Evolutionary conservation across 2,113 vertebrate species (phyloP).

Genomic region (Ophthalmolycus amberensis): DNA sequence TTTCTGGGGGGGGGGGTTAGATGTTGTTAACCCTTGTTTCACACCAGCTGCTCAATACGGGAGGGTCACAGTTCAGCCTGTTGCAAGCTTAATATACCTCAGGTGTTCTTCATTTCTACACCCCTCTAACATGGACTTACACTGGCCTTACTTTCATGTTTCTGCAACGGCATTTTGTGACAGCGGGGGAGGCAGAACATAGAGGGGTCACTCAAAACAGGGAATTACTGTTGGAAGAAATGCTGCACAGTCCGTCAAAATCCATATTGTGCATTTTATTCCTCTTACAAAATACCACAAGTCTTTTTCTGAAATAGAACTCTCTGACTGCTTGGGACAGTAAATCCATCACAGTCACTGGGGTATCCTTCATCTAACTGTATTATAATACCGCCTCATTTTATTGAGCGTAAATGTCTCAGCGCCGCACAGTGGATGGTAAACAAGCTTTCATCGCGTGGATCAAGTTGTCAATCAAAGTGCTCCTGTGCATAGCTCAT

Average conservation of each 20-base stretch:
- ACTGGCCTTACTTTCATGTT: slow-evolving; percentile 50
- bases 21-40: slow-evolving; percentile 85
- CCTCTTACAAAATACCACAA: slow-evolving; percentile 20
- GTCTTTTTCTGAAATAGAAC: slow-evolving; percentile 20
- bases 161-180: slow-evolving; percentile 51
- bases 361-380: slow-evolving; percentile 44
- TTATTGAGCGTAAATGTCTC: slow-evolving; percentile 70
- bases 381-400: slow-evolving; percentile 31
- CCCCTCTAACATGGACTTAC: slow-evolving; percentile 46
- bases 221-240: slow-evolving; percentile 49
- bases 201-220: slow-evolving; percentile 27
- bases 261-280: slow-evolving; percentile 29
- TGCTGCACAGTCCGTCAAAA: slow-evolving; percentile 17
- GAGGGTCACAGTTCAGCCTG: slow-evolving; percentile 80
- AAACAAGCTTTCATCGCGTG: slow-evolving; percentile 68
- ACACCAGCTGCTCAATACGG: slow-evolving; percentile 82
- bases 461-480: slow-evolving; percentile 68
- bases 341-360: slow-evolving; percentile 48
- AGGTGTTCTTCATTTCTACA: slow-evolving; percentile 80
- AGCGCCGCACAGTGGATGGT: slow-evolving; percentile 52
- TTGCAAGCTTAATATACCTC: slow-evolving; percentile 80
- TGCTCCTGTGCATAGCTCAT: background rate
- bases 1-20: slow-evolving; percentile 36
- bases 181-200: slow-evolving; percentile 29
- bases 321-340: slow-evolving; percentile 18